A percentile compares a stretch with the other conserved stretches of the same genome.
These are phyloP conservation scores for Volucella inflata DNA, from an alignment of 2,888 invertebrate genomes.

Conservation along the genomic window DNA sequence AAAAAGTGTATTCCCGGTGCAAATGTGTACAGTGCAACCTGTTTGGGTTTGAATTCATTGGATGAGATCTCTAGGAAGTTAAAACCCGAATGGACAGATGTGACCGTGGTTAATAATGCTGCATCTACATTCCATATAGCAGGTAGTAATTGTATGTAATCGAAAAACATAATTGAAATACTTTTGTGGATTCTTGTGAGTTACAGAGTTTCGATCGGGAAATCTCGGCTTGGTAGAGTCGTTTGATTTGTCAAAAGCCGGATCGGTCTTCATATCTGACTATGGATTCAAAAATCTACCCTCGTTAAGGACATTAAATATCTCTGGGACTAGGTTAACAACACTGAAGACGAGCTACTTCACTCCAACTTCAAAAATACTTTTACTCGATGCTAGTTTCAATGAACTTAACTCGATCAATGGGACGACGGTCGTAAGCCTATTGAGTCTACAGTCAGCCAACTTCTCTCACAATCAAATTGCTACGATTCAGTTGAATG, in stretches of 20 bases:
- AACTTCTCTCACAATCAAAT: constrained; percentile 81
- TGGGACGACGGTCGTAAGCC: constrained; percentile 75
- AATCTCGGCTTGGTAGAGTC: constrained; percentile 67
- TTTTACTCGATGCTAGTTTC: constrained; percentile 80
- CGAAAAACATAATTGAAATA: neutral
- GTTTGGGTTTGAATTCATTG: constrained; percentile 61
- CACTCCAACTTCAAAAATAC: constrained; percentile 74
- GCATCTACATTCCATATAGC: constrained; percentile 59
- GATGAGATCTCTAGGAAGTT: constrained; percentile 69
- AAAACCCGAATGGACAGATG: constrained; percentile 64
- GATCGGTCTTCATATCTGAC: constrained; percentile 76
- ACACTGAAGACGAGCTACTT: constrained; percentile 77
- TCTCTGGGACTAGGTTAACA: constrained; percentile 78
- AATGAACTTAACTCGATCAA: constrained; percentile 78
- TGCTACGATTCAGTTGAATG: constrained; percentile 73
- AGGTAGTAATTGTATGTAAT: constrained; percentile 58
- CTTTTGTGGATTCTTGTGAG: neutral
- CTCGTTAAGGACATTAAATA: constrained; percentile 78
- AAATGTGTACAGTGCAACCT: constrained; percentile 41
- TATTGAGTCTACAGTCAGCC: constrained; percentile 78
- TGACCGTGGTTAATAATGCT: constrained; percentile 71
- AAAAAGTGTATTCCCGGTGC: constrained; percentile 53
- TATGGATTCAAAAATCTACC: constrained; percentile 79
- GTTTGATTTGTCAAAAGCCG: constrained; percentile 79
- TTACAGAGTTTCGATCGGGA: constrained; percentile 64